Percentiles rank a stretch among this genome's conserved stretches.
Evolutionary conservation across 2,113 vertebrate genomes (phyloP).

Genomic region (Aptenodytes forsteri): DNA sequence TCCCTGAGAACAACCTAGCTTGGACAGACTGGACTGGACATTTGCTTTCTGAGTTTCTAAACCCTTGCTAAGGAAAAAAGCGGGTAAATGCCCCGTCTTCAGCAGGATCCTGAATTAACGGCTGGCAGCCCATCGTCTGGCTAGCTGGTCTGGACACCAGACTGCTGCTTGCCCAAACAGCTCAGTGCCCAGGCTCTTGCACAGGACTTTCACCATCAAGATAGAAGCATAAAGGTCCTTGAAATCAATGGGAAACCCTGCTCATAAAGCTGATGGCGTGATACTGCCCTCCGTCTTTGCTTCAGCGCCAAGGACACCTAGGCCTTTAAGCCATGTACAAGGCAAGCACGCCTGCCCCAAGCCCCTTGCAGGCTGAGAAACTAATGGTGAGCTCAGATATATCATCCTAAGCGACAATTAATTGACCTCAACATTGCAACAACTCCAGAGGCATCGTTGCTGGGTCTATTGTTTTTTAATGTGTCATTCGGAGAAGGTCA

Average conservation of each 20-base stretch:
- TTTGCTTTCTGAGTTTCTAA: background rate
- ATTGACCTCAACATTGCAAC: conserved; percentile 40
- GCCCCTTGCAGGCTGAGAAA: background rate
- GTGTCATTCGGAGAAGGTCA: conserved; percentile 35
- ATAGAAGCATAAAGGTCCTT: background rate
- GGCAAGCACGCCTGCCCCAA: background rate
- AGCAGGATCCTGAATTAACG: background rate
- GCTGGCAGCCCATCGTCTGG: background rate
- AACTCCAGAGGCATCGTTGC: background rate
- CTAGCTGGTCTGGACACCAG: background rate
- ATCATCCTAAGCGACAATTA: conserved; percentile 46
- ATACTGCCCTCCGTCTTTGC: background rate
- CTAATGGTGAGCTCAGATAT: background rate
- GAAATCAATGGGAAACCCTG: background rate
- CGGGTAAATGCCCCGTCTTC: background rate
- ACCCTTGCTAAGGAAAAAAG: background rate
- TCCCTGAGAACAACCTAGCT: background rate
- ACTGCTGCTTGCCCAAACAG: background rate
- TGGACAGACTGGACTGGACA: background rate
- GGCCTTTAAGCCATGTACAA: background rate
- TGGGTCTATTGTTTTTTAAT: conserved; percentile 34
- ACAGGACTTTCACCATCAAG: background rate
- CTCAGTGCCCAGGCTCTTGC: background rate
- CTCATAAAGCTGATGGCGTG: background rate
- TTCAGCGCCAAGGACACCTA: background rate